Evolutionary conservation across 2,113 vertebrate species (phyloP).

Genomic region (Seriola dumerili): DNA sequence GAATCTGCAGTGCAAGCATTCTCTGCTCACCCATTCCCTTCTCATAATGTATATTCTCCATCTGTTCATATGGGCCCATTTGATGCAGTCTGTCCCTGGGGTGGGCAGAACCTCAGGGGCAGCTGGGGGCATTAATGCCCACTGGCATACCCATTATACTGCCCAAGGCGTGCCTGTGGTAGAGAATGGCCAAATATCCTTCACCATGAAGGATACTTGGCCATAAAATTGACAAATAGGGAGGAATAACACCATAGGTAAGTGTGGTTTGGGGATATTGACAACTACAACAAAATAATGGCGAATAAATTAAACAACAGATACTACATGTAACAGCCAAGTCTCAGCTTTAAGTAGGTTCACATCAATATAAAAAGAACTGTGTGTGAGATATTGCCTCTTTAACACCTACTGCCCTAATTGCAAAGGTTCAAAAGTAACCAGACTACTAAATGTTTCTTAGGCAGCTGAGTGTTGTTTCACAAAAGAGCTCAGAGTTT

Average conservation of each 20-base stretch:
- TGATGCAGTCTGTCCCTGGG: conserved; percentile 43
- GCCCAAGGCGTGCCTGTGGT: conserved; percentile 48
- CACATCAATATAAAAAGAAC: background rate
- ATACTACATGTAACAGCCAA: too few relatives aligned
- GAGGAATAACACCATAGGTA: background rate
- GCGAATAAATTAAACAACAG: too few relatives aligned
- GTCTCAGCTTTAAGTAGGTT: background rate
- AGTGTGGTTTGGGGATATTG: background rate
- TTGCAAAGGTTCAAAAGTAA: background rate
- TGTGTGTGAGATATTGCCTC: background rate
- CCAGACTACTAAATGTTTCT: background rate
- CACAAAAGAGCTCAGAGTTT: too few relatives aligned
- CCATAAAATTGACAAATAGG: background rate
- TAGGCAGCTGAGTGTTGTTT: background rate
- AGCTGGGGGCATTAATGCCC: conserved; percentile 48
- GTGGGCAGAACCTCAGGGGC: conserved; percentile 56
- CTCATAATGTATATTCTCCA: conserved; percentile 51
- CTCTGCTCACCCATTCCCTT: conserved; percentile 35
- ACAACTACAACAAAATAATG: conserved; percentile 7
- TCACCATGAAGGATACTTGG: conserved; percentile 2
- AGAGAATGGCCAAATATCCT: conserved; percentile 35
- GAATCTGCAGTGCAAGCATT: conserved; percentile 63
- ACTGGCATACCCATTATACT: conserved; percentile 53
- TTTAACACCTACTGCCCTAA: background rate
- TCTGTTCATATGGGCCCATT: conserved; percentile 51